Base-by-base conservation (phyloP, 2,113 vertebrate species). In the Macheiramphus alcinus region DNA sequence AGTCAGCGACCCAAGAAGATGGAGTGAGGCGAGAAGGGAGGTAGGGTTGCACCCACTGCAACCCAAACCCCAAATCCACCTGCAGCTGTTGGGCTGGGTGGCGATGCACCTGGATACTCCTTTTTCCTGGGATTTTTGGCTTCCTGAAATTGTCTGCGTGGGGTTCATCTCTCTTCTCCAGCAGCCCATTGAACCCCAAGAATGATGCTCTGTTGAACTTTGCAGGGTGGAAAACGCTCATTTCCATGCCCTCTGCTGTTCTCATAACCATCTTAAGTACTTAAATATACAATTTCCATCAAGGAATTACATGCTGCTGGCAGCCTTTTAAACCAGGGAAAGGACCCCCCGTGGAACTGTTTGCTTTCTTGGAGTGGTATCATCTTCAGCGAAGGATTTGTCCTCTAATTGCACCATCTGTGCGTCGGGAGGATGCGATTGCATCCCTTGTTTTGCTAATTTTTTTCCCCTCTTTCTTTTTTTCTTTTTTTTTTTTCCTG, bases 391-490 rank as follows among this genome's bases (percentile, higher is more conserved):
- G 10, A 79, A 83, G 91, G 95, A 91, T 86, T 91, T 84, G 87
- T 61, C 80, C 80, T 76, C 91, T 73, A 73, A 97, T 86, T 87
- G 86, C n/a, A 34, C 92, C 97, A 58, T 88, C 96, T 90, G 94
- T 27, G 82, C 32, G 7, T 38, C 1, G 8, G 82, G 85, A 73
- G 43, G 53, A 38, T 2, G 16, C 3, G 0, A 56, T 14, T 29
- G n/a, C 78, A 71, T 53, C 85, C 68, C 6, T 7, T 11, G 19
- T 13, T 50, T n/a, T n/a, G 43, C 38, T 86, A 7, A 0, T n/a
- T 50, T 63, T 61, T 61, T 11, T 11, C 6, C 4, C 26, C 27
- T 5, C 0, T 19, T 53, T 56, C 11, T 59, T 42, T 62, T 19
- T 52, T 11, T 1, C 40, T 18, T 8, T 9, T 12, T 63, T 53